These are phyloP conservation scores for Rhamphomyia laevipes DNA, from an alignment of 2,888 invertebrate species.

Conservation along the genomic window DNA sequence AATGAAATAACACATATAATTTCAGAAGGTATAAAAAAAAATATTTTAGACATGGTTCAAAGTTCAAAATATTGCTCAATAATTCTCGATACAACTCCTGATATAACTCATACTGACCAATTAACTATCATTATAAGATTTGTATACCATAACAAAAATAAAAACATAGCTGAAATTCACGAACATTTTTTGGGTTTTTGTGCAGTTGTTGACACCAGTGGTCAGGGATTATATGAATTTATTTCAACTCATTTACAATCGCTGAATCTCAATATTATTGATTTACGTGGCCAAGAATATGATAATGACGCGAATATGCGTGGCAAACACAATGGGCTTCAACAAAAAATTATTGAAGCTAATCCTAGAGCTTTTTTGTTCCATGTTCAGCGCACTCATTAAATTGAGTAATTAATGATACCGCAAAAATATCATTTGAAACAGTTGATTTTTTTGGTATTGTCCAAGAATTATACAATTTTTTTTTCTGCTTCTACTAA, in stretches of 20 bases:
- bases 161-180: background rate
- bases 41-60: background rate
- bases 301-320: constrained; percentile 23
- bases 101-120: background rate
- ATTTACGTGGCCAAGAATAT: constrained; percentile 16
- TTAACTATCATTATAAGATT: background rate
- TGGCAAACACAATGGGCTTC: constrained; percentile 19
- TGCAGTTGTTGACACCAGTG: background rate
- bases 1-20: too few species aligned
- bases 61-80: background rate
- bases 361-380: constrained; percentile 20
- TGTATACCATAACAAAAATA: background rate
- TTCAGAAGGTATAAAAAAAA: background rate
- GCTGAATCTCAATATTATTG: background rate
- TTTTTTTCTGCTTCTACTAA: constrained; percentile 20
- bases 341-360: constrained; percentile 18
- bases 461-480: constrained; percentile 18
- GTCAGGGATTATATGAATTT: constrained; percentile 7
- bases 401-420: constrained; percentile 24
- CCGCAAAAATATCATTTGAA: constrained; percentile 16
- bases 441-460: constrained; percentile 17
- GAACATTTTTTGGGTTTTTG: constrained; percentile 4
- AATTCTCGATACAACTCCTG: constrained; percentile 1
- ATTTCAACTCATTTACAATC: constrained; percentile 2
- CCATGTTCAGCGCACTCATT: constrained; percentile 20